Evolutionary conservation across 2,797 vertebrate genomes (phyloP).

Genomic region (Oreortyx pictus): DNA sequence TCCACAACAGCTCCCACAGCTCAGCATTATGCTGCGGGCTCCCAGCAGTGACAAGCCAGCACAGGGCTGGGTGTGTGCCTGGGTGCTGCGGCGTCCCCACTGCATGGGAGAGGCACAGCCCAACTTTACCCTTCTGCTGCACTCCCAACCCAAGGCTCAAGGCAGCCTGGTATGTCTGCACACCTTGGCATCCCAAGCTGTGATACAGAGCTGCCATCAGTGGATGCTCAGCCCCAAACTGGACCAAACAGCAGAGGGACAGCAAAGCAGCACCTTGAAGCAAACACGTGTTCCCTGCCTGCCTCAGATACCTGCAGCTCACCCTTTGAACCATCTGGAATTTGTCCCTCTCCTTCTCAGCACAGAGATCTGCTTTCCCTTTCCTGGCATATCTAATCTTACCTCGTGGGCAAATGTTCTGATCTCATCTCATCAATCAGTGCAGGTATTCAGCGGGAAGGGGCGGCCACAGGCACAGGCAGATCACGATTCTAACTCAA

Average conservation of each 20-base stretch:
- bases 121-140: not conserved
- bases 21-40: conserved; percentile 4
- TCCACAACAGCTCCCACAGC: conserved; percentile 18
- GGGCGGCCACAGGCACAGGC: conserved; percentile 51
- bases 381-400: conserved; percentile 54
- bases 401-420: conserved; percentile 52
- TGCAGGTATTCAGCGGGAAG: conserved; percentile 28
- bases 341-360: not conserved
- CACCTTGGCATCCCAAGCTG: not conserved
- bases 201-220: not conserved
- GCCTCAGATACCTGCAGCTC: not conserved
- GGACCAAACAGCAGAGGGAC: not conserved
- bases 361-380: not conserved
- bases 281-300: not conserved
- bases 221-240: not conserved
- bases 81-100: not conserved
- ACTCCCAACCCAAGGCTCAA: not conserved
- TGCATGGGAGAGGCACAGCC: not conserved
- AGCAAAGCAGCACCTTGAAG: conserved; percentile 15
- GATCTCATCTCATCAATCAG: conserved; percentile 64
- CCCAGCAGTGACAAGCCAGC: not conserved
- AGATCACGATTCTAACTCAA: conserved; percentile 60
- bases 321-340: conserved; percentile 53
- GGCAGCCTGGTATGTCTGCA: not conserved
- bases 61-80: not conserved